Evolutionary conservation across 2,113 vertebrate genomes (phyloP).

Genomic region (Ophthalmolycus amberensis): DNA sequence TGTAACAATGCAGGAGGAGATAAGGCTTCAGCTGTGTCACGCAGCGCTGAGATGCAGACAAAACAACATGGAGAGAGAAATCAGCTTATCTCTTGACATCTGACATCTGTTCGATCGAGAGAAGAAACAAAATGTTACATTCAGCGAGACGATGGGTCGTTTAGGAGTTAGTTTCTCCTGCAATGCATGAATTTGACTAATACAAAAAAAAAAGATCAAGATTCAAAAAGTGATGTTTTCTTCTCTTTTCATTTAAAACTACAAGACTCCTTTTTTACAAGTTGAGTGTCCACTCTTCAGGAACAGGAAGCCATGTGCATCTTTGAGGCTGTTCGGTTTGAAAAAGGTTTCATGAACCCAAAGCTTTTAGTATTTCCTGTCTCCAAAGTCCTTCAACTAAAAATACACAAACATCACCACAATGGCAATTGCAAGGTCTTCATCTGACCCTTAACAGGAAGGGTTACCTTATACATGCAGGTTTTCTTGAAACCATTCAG

Average conservation of each 20-base stretch:
- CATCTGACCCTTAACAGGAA: not conserved
- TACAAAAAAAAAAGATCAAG: too few relatives aligned
- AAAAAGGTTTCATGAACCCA: not conserved
- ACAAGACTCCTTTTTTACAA: not conserved
- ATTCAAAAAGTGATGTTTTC: not conserved
- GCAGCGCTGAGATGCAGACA: constrained; percentile 46
- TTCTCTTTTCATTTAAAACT: not conserved
- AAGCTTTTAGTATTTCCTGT: not conserved
- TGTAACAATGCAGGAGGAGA: constrained; percentile 36
- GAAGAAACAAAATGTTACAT: constrained; percentile 28
- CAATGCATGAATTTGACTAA: not conserved
- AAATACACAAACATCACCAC: not conserved
- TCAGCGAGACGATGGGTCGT: not conserved
- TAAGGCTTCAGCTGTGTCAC: constrained; percentile 56
- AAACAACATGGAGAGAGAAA: constrained; percentile 39
- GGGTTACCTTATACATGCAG: not conserved
- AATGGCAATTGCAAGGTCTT: not conserved
- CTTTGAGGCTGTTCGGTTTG: not conserved
- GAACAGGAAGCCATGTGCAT: not conserved
- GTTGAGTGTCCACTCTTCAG: not conserved
- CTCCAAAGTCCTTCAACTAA: not conserved
- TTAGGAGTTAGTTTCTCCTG: not conserved
- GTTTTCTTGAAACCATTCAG: not conserved
- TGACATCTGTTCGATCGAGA: constrained; percentile 1
- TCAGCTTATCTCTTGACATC: constrained; percentile 32